Evolutionary conservation across 2,888 invertebrate genomes (phyloP).

Genomic region (Entomobrya proxima): DNA sequence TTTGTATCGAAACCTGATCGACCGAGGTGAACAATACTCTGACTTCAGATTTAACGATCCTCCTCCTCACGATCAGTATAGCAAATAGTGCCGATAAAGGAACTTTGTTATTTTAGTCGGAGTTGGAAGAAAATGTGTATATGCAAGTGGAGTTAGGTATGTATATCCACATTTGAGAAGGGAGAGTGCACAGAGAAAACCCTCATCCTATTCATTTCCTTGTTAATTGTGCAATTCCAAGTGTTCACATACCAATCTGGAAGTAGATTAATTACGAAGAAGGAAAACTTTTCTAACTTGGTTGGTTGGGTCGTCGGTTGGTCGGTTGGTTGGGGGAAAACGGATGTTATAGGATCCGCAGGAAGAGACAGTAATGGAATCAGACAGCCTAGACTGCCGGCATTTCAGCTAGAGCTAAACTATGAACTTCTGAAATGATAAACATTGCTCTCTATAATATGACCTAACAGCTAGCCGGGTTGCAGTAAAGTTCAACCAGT

Average conservation of each 20-base stretch:
- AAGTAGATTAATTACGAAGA: conserved; percentile 72
- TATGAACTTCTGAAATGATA: conserved; percentile 31
- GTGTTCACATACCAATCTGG: conserved; percentile 72
- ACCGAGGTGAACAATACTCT: not conserved
- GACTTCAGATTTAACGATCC: not conserved
- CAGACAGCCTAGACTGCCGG: conserved; percentile 17
- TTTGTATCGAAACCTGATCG: not conserved
- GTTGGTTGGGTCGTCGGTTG: conserved; percentile 48
- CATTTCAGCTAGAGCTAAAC: no score
- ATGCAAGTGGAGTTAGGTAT: not conserved
- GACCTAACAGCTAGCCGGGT: not conserved
- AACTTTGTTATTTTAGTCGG: not conserved
- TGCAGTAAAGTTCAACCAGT: not conserved
- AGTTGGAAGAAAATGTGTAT: no score
- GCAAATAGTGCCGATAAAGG: not conserved
- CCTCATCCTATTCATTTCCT: conserved; percentile 71
- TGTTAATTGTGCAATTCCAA: conserved; percentile 72
- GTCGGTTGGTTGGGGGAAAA: conserved; percentile 52
- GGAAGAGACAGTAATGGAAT: conserved; percentile 61
- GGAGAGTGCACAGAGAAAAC: conserved; percentile 18
- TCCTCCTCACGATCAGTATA: not conserved
- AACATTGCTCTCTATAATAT: conserved; percentile 18
- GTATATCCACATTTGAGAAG: not conserved
- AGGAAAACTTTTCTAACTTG: conserved; percentile 61
- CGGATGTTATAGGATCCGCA: conserved; percentile 61